A percentile compares a stretch with the other conserved stretches of the same genome.
Evolutionary conservation across 1,140 invertebrate genomes (phyloP).

Genomic region (Drosophila sulfurigaster): DNA sequence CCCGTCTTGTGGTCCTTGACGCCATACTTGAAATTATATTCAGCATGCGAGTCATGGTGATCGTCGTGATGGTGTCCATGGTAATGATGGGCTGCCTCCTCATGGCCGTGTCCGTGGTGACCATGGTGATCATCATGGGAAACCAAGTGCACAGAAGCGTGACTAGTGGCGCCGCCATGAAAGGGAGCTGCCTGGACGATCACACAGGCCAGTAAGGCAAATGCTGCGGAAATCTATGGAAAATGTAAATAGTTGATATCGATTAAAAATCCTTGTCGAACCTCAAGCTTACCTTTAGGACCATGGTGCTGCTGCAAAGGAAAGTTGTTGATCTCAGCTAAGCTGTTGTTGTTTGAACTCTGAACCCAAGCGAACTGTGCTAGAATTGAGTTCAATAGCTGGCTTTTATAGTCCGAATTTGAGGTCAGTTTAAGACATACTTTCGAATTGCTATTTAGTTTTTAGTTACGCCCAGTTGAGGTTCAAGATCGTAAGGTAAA

Average conservation of each 20-base stretch:
- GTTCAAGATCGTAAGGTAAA: conserved; percentile 58
- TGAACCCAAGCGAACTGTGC: conserved; percentile 65
- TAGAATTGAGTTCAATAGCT: conserved; percentile 16
- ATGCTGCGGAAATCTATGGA: conserved; percentile 53
- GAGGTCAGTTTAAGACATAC: conserved; percentile 25
- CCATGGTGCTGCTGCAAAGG: conserved; percentile 64
- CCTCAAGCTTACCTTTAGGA: conserved; percentile 57
- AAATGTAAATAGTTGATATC: not conserved
- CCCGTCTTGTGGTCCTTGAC: conserved; percentile 79
- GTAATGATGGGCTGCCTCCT: conserved; percentile 36
- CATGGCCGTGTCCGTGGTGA: conserved; percentile 5
- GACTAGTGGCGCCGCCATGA: conserved; percentile 72
- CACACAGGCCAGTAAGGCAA: conserved; percentile 54
- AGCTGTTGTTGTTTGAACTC: conserved; percentile 52
- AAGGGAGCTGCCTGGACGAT: conserved; percentile 58
- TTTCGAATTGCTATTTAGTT: conserved; percentile 65
- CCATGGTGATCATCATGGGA: conserved; percentile 68
- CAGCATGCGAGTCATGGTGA: conserved; percentile 70
- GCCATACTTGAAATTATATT: conserved; percentile 75
- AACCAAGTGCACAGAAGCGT: conserved; percentile 71
- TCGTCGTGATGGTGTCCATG: conserved; percentile 57
- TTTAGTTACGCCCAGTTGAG: conserved; percentile 69
- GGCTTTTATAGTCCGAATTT: conserved; percentile 34
- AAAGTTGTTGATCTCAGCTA: conserved; percentile 64
- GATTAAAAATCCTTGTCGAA: not conserved